Base-by-base conservation (phyloP, 53 echinoderm and acorn worm species). In the Crossaster papposus region DNA sequence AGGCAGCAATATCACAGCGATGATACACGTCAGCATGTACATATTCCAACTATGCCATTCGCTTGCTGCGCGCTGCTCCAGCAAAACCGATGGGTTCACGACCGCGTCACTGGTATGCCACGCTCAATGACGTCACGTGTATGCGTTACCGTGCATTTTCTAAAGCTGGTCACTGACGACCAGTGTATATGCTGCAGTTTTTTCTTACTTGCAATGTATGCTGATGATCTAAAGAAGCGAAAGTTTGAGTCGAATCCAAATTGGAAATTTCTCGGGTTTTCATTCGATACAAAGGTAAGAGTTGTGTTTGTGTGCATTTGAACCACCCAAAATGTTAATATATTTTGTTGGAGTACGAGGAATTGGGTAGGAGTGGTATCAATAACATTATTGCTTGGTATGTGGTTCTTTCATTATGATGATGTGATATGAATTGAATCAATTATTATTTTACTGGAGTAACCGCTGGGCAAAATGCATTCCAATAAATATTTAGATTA, bases 41-140 rank as follows among this genome's bases (percentile, higher is more conserved):
- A 77, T 77, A 34, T 77, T 77, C 77, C 33, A 87, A 87, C 76
- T 87, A 87, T 87, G 87, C 55, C 87, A 54, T 75, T 36, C 28
- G 54, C 75, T 23, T 52, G 17, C 72, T 52, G 17, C 72, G 35
- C 78, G 24, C n/a, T 44, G n/a, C 20, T 23, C 4, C 20, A 23
- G 24, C 78, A 33, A 7, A 32, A 35, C 35, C 33, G 35, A 33
- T 7, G 4, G 28, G 78, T n/a, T 78, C 78, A 78, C 26, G 51
- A 78, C 78, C 51, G 80, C 54, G 6, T 29, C 51, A 17, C 80
- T 80, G 80, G 80, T 80, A 58, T 54, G 15, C 31, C 55, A 54
- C 58, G 14, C 30, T 14, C 14, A 15, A 80, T 80, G 58, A 55
- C 58, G 80, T 80, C 80, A 80, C 32, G 18, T 7, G 0, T 1